Percentiles rank a stretch among this genome's conserved stretches.
Evolutionary conservation across 2,113 vertebrate genomes (phyloP).

Genomic region (Anas platyrhynchos): DNA sequence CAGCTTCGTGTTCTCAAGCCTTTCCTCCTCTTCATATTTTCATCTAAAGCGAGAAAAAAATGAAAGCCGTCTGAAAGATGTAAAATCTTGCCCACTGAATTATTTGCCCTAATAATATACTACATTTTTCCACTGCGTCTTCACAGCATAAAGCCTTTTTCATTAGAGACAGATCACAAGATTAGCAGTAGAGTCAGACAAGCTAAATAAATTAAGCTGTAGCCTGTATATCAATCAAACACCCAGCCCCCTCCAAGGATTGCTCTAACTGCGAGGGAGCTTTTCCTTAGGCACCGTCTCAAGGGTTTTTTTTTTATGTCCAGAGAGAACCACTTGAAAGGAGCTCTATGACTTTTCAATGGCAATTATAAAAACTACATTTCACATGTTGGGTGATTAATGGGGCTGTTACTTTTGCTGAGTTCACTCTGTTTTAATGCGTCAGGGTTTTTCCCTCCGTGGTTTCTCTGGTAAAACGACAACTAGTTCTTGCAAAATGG

Average conservation of each 20-base stretch:
- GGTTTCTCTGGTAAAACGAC: conserved; percentile 23
- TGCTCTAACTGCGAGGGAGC: background rate
- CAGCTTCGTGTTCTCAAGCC: background rate
- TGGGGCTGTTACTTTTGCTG: conserved; percentile 49
- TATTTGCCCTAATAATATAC: background rate
- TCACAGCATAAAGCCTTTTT: conserved; percentile 4
- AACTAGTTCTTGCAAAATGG: background rate
- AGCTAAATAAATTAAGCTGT: conserved; percentile 43
- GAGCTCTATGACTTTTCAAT: conserved; percentile 32
- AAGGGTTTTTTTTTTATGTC: conserved; percentile 25
- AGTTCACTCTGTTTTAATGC: conserved; percentile 39
- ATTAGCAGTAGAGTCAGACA: conserved; percentile 42
- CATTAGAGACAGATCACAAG: conserved; percentile 14
- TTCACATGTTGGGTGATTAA: conserved; percentile 58
- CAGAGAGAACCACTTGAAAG: conserved; percentile 42
- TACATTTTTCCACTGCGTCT: background rate
- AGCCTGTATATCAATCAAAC: background rate
- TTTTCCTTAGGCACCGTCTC: background rate
- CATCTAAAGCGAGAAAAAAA: conserved; percentile 6
- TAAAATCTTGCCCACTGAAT: conserved; percentile 22
- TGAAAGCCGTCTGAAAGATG: background rate
- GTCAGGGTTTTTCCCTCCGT: conserved; percentile 5
- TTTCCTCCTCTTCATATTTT: background rate
- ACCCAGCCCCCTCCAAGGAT: background rate
- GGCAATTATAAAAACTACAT: conserved; percentile 51